Percentiles rank a stretch among this genome's conserved stretches.
Evolutionary conservation across 1,140 invertebrate species (phyloP).

Genomic region (Conus ventricosus): DNA sequence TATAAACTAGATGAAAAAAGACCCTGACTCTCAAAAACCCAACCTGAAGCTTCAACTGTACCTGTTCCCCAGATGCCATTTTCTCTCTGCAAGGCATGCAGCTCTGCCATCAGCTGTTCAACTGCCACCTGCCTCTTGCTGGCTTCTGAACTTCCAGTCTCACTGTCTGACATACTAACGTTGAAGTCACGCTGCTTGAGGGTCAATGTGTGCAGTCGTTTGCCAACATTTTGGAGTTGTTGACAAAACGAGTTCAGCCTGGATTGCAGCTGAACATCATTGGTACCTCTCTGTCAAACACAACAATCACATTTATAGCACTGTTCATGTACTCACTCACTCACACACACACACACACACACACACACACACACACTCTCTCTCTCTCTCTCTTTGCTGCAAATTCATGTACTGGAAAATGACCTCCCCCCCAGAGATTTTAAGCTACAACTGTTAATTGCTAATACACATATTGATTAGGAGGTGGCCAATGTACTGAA

Average conservation of each 20-base stretch:
- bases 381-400: too few species aligned
- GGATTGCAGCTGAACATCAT: conserved; percentile 37
- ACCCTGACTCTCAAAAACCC: too few species aligned
- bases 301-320: not conserved
- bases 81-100: conserved; percentile 25
- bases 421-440: too few species aligned
- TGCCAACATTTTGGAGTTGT: conserved; percentile 59
- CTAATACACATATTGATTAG: too few species aligned
- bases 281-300: not conserved
- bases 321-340: too few species aligned
- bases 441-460: too few species aligned
- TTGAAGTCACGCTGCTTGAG: conserved; percentile 56
- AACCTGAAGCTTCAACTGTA: not conserved
- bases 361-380: too few species aligned
- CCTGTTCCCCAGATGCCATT: conserved; percentile 18
- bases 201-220: conserved; percentile 58
- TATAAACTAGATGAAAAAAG: too few species aligned
- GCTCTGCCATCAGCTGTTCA: conserved; percentile 20
- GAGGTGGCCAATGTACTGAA: too few species aligned
- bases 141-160: not conserved
- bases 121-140: not conserved
- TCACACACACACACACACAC: too few species aligned
- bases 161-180: conserved; percentile 28
- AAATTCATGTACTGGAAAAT: too few species aligned
- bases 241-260: conserved; percentile 52